Conservation (phyloP, 2,113 vertebrate genomes). For the Ovis aries region DNA sequence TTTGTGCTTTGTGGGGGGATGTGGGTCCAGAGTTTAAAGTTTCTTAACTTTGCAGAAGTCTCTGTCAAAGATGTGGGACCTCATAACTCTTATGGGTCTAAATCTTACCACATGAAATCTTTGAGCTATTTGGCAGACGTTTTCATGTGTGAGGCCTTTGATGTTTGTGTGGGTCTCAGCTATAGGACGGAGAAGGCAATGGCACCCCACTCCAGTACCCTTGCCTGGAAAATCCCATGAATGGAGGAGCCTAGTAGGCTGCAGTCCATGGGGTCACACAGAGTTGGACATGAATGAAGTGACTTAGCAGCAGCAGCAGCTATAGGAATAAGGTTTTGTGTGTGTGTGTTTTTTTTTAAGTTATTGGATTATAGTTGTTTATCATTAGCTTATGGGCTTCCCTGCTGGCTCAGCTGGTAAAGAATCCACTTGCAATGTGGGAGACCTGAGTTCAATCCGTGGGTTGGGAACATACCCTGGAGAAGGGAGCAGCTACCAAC, state of each 20-base stretch:
- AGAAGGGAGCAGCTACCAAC: no score
- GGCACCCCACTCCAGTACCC: background rate
- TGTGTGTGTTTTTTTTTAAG: no score
- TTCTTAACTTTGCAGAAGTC: background rate
- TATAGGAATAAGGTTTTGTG: no score
- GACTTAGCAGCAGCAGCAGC: no score
- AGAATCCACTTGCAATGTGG: no score
- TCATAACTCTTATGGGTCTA: background rate
- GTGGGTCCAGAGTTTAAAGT: background rate
- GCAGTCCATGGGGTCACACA: no score
- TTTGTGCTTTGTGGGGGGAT: background rate
- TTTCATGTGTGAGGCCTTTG: background rate
- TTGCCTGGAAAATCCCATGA: background rate
- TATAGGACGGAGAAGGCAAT: background rate
- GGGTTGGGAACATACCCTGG: no score
- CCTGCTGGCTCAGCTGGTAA: no score
- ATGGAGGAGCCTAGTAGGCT: background rate
- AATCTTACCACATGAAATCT: background rate
- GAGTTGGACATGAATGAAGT: no score
- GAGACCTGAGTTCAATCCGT: no score
- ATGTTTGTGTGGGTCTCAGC: background rate
- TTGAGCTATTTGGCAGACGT: background rate
- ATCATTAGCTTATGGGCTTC: no score
- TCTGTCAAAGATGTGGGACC: background rate
- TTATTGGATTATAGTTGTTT: no score